A percentile compares a stretch with the other conserved stretches of the same genome.
Evolutionary conservation across 1,140 invertebrate species (phyloP).

Genomic region (Leguminivora glycinivorella): DNA sequence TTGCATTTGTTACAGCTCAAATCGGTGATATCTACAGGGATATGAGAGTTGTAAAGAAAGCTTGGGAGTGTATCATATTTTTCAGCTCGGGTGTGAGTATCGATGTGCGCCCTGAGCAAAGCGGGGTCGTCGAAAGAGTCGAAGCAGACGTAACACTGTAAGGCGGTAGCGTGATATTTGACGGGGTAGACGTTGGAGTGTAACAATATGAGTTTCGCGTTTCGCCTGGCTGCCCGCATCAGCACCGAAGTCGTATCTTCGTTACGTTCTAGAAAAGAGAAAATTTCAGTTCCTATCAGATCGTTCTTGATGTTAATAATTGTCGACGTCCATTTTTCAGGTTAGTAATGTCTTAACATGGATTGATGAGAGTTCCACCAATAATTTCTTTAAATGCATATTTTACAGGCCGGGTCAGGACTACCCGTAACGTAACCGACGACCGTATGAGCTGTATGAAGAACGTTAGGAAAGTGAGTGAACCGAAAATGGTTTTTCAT

Average conservation of each 20-base stretch:
- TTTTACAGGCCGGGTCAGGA: too few species aligned
- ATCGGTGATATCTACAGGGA: conserved; percentile 23
- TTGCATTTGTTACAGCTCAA: conserved; percentile 20
- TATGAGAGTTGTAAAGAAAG: background rate
- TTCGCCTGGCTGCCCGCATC: conserved; percentile 60
- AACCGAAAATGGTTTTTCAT: too few species aligned
- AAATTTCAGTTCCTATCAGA: conserved; percentile 35
- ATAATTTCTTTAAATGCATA: too few species aligned
- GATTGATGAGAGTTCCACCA: background rate
- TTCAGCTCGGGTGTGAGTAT: background rate
- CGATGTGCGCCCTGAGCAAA: conserved; percentile 57
- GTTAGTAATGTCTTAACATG: background rate
- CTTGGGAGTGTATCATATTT: background rate
- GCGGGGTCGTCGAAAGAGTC: conserved; percentile 53
- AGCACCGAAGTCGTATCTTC: conserved; percentile 37
- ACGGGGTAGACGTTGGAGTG: conserved; percentile 64
- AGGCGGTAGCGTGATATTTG: conserved; percentile 57
- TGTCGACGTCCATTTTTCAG: background rate
- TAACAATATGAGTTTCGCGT: conserved; percentile 63
- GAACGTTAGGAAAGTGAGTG: too few species aligned
- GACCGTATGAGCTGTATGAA: too few species aligned
- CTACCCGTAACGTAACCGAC: too few species aligned
- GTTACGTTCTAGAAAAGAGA: conserved; percentile 70
- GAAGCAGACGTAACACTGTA: conserved; percentile 65
- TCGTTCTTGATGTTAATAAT: background rate